Percentiles rank a stretch among this genome's conserved stretches.
These are phyloP conservation scores for Cephus pygmeus DNA, from an alignment of 2,888 invertebrate genomes.

Conservation along the genomic window DNA sequence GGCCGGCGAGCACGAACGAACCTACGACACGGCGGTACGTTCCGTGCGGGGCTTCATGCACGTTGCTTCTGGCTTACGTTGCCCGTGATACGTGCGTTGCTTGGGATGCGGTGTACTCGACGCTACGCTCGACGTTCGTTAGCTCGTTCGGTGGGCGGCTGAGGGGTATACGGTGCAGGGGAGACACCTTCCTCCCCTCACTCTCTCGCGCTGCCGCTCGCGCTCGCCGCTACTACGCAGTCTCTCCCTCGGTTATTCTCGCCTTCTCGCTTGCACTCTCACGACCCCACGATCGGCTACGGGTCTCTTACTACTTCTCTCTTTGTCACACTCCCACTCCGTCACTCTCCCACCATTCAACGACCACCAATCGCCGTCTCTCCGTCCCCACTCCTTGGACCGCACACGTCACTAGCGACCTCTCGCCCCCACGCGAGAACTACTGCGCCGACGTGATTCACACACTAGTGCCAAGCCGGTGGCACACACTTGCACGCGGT, in stretches of 20 bases:
- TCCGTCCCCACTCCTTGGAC: not conserved
- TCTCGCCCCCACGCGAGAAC: not conserved
- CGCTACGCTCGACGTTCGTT: conserved; percentile 65
- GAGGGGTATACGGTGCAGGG: conserved; percentile 33
- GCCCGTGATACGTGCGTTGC: conserved; percentile 39
- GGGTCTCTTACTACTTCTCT: conserved; percentile 12
- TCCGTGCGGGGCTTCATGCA: conserved; percentile 30
- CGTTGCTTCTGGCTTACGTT: conserved; percentile 17
- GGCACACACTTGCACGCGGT: not conserved
- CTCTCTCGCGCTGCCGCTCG: conserved; percentile 30
- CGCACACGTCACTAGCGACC: not conserved
- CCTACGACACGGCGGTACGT: conserved; percentile 1
- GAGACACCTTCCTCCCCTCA: conserved; percentile 18
- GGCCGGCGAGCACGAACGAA: not conserved
- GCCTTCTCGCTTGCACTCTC: conserved; percentile 28
- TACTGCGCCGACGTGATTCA: not conserved
- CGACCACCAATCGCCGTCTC: conserved; percentile 13
- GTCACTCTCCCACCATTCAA: not conserved
- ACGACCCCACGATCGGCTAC: not conserved
- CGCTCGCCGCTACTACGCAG: not conserved
- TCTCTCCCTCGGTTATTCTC: conserved; percentile 14
- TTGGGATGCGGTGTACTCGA: conserved; percentile 59
- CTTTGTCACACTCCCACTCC: not conserved
- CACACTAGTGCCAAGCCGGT: not conserved
- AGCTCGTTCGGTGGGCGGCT: conserved; percentile 54